Evolutionary conservation across 1,140 invertebrate species (phyloP).

Genomic region (Drosophila pseudoananassae): DNA sequence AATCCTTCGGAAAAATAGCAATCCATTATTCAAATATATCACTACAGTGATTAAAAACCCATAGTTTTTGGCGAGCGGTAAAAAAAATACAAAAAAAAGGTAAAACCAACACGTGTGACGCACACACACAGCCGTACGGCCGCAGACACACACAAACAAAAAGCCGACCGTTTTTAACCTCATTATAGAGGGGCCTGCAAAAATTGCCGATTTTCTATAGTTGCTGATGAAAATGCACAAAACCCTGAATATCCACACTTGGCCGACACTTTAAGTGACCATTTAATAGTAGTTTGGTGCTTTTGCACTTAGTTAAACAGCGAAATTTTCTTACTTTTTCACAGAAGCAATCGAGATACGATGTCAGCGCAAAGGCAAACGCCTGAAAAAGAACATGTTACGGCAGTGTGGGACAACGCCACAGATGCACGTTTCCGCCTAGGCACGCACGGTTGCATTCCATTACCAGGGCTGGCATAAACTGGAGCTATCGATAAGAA

Average conservation of each 20-base stretch:
- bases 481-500: not conserved
- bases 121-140: constrained; percentile 22
- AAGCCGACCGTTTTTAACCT: constrained; percentile 69
- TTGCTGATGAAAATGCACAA: constrained; percentile 29
- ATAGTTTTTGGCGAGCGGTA: constrained; percentile 46
- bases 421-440: constrained; percentile 55
- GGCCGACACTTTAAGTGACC: constrained; percentile 7
- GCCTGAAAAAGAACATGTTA: constrained; percentile 84
- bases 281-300: constrained; percentile 35
- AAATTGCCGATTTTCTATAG: constrained; percentile 20
- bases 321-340: constrained; percentile 78
- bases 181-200: constrained; percentile 22
- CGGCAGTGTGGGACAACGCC: constrained; percentile 68
- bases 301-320: constrained; percentile 47
- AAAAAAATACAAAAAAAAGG: constrained; percentile 27
- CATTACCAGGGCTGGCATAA: constrained; percentile 29
- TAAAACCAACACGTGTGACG: constrained; percentile 61
- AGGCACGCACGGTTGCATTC: constrained; percentile 49
- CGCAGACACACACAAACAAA: constrained; percentile 37
- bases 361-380: constrained; percentile 84
- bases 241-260: constrained; percentile 19
- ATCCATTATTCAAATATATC: constrained; percentile 20
- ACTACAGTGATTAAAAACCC: constrained; percentile 2
- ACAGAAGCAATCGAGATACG: constrained; percentile 78
- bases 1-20: constrained; percentile 60